Percentiles rank a stretch among this genome's conserved stretches.
Evolutionary conservation across 2,888 invertebrate genomes (phyloP).

Genomic region (Oxyscelio sp.): DNA sequence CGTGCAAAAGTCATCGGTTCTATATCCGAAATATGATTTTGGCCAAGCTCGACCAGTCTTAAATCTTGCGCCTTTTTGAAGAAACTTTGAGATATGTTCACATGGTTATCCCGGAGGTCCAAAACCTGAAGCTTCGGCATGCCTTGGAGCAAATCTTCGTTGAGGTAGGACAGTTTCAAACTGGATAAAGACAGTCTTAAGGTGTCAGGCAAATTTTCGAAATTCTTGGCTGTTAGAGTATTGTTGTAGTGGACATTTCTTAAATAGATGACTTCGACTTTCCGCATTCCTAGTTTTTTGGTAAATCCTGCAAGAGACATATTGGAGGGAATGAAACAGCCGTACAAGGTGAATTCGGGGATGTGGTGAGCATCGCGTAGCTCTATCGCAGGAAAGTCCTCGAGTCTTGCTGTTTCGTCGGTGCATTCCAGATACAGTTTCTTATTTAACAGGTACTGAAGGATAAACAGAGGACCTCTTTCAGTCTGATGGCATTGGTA

Average conservation of each 20-base stretch:
- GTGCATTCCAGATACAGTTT: conserved; percentile 25
- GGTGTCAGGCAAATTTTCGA: conserved; percentile 41
- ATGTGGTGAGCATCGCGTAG: conserved; percentile 2
- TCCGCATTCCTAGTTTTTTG: conserved; percentile 71
- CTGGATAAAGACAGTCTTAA: conserved; percentile 89
- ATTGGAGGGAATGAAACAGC: conserved; percentile 78
- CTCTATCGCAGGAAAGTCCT: conserved; percentile 15
- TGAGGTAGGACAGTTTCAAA: conserved; percentile 91
- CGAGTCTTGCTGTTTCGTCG: background rate
- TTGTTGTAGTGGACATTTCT: conserved; percentile 44
- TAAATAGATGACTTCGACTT: conserved; percentile 75
- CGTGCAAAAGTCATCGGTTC: conserved; percentile 91
- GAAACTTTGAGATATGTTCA: conserved; percentile 72
- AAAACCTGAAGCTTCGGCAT: conserved; percentile 45
- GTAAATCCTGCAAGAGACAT: conserved; percentile 76
- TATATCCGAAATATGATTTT: conserved; percentile 90
- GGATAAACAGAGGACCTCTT: background rate
- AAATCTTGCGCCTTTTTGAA: conserved; percentile 86
- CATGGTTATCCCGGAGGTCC: conserved; percentile 54
- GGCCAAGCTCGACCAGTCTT: conserved; percentile 91
- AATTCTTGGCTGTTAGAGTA: conserved; percentile 52
- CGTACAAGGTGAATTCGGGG: conserved; percentile 24
- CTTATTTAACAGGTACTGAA: conserved; percentile 1
- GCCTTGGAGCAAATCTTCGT: conserved; percentile 90
- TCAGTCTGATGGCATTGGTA: conserved; percentile 26